These are phyloP conservation scores for Channa striata DNA, from an alignment of 2,797 vertebrate species.

Conservation along the genomic window DNA sequence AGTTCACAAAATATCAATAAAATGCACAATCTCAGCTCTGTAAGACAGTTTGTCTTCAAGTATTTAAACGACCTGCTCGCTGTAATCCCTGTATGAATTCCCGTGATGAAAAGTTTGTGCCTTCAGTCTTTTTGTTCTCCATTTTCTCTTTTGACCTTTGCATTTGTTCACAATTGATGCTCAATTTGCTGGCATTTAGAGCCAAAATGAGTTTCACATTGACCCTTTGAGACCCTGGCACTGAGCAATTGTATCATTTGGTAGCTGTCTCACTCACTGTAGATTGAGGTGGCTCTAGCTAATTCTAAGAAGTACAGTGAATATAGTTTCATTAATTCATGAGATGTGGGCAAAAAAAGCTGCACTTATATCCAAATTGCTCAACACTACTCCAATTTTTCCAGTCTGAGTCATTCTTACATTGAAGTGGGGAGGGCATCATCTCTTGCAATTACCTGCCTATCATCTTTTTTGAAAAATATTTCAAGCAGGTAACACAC, in stretches of 20 bases:
- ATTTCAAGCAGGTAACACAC: constrained; percentile 12
- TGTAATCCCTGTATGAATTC: constrained; percentile 42
- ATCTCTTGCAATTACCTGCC: constrained; percentile 24
- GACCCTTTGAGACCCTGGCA: constrained; percentile 63
- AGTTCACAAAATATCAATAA: background rate
- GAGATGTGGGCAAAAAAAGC: constrained; percentile 4
- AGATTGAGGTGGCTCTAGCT: constrained; percentile 33
- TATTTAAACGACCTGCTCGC: constrained; percentile 14
- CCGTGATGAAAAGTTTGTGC: constrained; percentile 60
- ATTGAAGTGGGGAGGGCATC: background rate
- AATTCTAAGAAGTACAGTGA: constrained; percentile 39
- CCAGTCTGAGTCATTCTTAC: constrained; percentile 3
- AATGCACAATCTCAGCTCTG: background rate
- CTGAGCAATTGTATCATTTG: constrained; percentile 66
- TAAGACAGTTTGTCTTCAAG: constrained; percentile 13
- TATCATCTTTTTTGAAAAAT: constrained; percentile 15
- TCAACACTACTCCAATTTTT: constrained; percentile 15
- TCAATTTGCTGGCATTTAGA: constrained; percentile 79
- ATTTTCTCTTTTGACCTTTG: constrained; percentile 78
- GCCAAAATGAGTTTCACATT: constrained; percentile 71
- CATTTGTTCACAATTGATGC: constrained; percentile 76
- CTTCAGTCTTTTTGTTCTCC: constrained; percentile 56
- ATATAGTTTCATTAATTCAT: constrained; percentile 39
- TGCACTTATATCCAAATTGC: constrained; percentile 30
- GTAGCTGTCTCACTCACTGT: constrained; percentile 55